phyloP scores from a whole-genome alignment of 2,113 vertebrate genomes.

The Ptyas mucosa region DNA sequence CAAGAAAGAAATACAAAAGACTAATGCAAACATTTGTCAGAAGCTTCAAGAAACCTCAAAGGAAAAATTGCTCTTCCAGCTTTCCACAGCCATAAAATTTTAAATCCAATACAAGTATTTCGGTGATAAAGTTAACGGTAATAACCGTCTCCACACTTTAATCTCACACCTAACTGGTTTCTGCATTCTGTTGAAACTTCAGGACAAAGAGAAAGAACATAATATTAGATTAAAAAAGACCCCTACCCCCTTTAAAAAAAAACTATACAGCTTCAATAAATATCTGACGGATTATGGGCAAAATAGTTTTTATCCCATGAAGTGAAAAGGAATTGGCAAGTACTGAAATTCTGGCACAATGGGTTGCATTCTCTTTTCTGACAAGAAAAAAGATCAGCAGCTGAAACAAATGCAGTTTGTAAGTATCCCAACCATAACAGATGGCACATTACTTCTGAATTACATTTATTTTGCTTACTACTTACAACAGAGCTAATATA shows the following conservation, averaged over 20 bases:
- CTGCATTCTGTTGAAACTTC: slow-evolving; percentile 63
- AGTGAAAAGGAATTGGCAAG: slow-evolving; percentile 54
- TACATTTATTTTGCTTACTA: slow-evolving; percentile 66
- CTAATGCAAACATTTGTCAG: slow-evolving; percentile 62
- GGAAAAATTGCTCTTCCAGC: slow-evolving; percentile 49
- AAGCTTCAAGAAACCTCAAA: slow-evolving; percentile 49
- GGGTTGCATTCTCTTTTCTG: slow-evolving; percentile 25
- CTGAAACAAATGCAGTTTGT: slow-evolving; percentile 53
- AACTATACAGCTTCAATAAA: slow-evolving; percentile 49
- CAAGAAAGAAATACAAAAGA: slow-evolving; percentile 41
- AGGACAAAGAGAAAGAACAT: slow-evolving; percentile 58
- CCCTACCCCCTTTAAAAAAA: slow-evolving; percentile 37
- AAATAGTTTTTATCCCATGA: slow-evolving; percentile 62
- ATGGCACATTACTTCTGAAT: slow-evolving; percentile 67
- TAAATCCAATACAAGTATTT: slow-evolving; percentile 64
- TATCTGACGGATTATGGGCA: slow-evolving; percentile 53
- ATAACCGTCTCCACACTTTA: slow-evolving; percentile 56
- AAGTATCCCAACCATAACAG: slow-evolving; percentile 66
- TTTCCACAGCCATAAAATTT: slow-evolving; percentile 57
- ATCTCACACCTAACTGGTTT: slow-evolving; percentile 68
- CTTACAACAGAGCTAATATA: slow-evolving; percentile 68
- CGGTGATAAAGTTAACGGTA: slow-evolving; percentile 61
- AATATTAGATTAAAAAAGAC: slow-evolving; percentile 60
- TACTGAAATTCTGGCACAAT: slow-evolving; percentile 55
- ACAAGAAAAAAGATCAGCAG: slow-evolving; percentile 50